A percentile compares a stretch with the other conserved stretches of the same genome.
These are phyloP conservation scores for Ceyx cyanopectus DNA, from an alignment of 2,113 vertebrate genomes.

Conservation along the genomic window DNA sequence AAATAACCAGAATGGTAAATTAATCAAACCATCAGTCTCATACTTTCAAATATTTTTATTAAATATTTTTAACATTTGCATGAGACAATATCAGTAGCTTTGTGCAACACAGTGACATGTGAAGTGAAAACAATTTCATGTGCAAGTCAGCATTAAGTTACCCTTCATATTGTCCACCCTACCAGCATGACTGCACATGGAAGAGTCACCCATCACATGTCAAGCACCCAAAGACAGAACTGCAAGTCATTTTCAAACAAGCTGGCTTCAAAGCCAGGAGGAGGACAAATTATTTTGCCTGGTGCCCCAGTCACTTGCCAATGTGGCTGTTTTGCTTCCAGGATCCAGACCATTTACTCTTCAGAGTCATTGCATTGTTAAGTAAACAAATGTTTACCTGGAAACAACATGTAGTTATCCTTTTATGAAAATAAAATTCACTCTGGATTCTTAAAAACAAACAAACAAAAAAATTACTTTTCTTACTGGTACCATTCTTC, in stretches of 20 bases:
- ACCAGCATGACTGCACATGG: neutral
- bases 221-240: accelerated
- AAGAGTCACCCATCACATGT: neutral
- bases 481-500: neutral
- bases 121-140: neutral
- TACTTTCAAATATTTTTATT: slow-evolving; percentile 57
- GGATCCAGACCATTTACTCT: neutral
- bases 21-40: neutral
- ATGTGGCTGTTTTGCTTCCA: neutral
- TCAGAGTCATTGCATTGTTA: neutral
- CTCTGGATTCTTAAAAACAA: neutral
- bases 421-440: neutral
- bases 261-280: neutral
- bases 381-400: neutral
- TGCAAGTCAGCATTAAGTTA: neutral
- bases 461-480: neutral
- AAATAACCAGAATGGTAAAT: neutral
- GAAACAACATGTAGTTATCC: neutral
- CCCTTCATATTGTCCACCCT: neutral
- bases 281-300: neutral
- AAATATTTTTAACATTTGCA: slow-evolving; percentile 43
- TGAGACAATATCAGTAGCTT: neutral
- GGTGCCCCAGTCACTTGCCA: neutral
- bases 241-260: neutral
- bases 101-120: neutral